Percentiles rank a stretch among this genome's conserved stretches.
Evolutionary conservation across 35 echinoderm and acorn worm species (phyloP).

Genomic region (Nesometra sesokonis): DNA sequence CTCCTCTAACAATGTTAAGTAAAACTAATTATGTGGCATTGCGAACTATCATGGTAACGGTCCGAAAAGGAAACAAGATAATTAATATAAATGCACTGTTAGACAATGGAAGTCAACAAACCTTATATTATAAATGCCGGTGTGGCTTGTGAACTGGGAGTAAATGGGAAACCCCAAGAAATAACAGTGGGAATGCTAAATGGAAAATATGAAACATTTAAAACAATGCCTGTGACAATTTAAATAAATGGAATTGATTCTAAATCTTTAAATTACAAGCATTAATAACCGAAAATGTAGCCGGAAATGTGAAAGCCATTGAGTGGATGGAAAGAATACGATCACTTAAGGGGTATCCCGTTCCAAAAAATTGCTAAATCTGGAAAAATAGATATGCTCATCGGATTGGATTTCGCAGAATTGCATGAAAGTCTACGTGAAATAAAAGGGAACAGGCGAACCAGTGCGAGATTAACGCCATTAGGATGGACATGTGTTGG

Average conservation of each 20-base stretch:
- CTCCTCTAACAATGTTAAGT: background rate
- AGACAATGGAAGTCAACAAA: conserved; percentile 6
- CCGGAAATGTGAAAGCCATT: background rate
- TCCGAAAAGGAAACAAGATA: background rate
- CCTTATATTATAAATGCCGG: conserved; percentile 1
- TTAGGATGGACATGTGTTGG: no score
- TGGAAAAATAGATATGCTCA: no score
- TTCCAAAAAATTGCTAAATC: conserved; percentile 4
- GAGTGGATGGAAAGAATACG: background rate
- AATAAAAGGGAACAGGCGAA: no score
- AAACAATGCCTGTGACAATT: background rate
- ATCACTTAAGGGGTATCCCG: conserved; percentile 4
- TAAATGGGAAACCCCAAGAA: background rate
- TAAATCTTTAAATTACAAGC: background rate
- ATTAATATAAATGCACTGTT: conserved; percentile 9
- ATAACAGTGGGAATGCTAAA: background rate
- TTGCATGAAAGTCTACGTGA: no score
- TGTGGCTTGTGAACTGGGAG: background rate
- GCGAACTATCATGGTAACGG: background rate
- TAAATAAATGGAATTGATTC: background rate
- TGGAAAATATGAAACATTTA: conserved; percentile 3
- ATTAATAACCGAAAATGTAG: background rate
- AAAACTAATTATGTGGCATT: background rate
- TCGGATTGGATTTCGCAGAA: no score
- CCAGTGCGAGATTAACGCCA: no score